A percentile compares a stretch with the other conserved stretches of the same genome.
phyloP scores from a whole-genome alignment of 1,140 invertebrate species.

The Cylas formicarius region DNA sequence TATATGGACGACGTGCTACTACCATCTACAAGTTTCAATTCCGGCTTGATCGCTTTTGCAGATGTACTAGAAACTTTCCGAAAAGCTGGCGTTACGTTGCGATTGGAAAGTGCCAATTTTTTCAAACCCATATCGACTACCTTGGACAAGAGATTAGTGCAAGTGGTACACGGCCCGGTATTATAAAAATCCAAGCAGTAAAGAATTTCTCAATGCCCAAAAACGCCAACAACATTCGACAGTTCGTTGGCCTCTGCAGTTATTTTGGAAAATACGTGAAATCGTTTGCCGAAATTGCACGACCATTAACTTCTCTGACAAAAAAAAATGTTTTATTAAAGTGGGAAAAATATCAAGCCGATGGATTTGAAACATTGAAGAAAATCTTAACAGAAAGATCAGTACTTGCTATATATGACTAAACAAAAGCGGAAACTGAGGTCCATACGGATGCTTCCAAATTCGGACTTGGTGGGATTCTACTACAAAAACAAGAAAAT shows the following conservation, averaged over 20 bases:
- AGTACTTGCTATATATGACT: conserved; percentile 26
- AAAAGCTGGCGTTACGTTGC: background rate
- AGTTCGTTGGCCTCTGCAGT: background rate
- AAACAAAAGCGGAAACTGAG: conserved; percentile 25
- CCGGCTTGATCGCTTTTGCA: conserved; percentile 20
- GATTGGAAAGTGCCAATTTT: background rate
- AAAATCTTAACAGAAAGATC: conserved; percentile 18
- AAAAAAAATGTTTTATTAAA: conserved; percentile 1
- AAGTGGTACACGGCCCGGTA: background rate
- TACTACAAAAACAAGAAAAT: conserved; percentile 21
- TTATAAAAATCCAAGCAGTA: background rate
- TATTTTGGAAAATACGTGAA: too few species aligned
- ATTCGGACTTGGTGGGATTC: conserved; percentile 27
- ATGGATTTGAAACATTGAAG: conserved; percentile 12
- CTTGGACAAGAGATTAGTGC: background rate
- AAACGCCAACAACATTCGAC: too few species aligned
- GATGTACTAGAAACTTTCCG: conserved; percentile 19
- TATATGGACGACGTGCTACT: conserved; percentile 31
- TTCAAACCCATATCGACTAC: background rate
- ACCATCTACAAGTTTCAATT: conserved; percentile 21
- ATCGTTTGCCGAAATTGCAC: background rate
- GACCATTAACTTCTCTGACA: conserved; percentile 1
- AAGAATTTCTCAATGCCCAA: conserved; percentile 1
- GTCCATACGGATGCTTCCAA: conserved; percentile 33
- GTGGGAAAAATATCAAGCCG: conserved; percentile 1